phyloP scores from a whole-genome alignment of 2,888 invertebrate genomes.

The Zaprionus bogoriensis region DNA sequence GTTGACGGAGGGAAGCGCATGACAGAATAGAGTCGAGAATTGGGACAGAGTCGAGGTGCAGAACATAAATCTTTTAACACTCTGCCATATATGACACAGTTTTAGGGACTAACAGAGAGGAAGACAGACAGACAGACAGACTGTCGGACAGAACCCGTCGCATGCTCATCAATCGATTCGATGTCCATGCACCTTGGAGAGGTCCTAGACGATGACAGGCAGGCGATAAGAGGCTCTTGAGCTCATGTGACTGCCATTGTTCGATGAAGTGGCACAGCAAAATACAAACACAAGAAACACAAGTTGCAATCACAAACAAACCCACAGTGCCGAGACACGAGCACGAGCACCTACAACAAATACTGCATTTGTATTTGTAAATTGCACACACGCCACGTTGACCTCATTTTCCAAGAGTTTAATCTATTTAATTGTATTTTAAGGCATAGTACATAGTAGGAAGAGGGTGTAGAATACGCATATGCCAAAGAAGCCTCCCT shows the following conservation, averaged over 20 bases:
- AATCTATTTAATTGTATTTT: conserved; percentile 69
- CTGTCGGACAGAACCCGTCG: conserved; percentile 22
- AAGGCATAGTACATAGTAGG: conserved; percentile 26
- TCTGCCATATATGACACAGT: conserved; percentile 80
- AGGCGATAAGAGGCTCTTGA: conserved; percentile 54
- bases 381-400: conserved; percentile 42
- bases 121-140: not conserved
- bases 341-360: conserved; percentile 6
- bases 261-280: conserved; percentile 34
- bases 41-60: conserved; percentile 40
- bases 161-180: conserved; percentile 62
- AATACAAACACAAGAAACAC: conserved; percentile 13
- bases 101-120: conserved; percentile 26
- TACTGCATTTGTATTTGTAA: not conserved
- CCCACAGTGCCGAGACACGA: not conserved
- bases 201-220: conserved; percentile 61
- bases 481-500: not conserved
- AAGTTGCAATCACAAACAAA: not conserved
- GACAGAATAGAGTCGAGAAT: conserved; percentile 13
- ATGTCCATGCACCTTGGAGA: conserved; percentile 66
- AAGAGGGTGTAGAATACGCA: conserved; percentile 29
- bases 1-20: conserved; percentile 23
- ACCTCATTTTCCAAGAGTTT: conserved; percentile 51
- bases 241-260: conserved; percentile 50
- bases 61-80: conserved; percentile 74